Conservation (phyloP, 2,888 invertebrate species). For the Holacanthella duospinosa region DNA sequence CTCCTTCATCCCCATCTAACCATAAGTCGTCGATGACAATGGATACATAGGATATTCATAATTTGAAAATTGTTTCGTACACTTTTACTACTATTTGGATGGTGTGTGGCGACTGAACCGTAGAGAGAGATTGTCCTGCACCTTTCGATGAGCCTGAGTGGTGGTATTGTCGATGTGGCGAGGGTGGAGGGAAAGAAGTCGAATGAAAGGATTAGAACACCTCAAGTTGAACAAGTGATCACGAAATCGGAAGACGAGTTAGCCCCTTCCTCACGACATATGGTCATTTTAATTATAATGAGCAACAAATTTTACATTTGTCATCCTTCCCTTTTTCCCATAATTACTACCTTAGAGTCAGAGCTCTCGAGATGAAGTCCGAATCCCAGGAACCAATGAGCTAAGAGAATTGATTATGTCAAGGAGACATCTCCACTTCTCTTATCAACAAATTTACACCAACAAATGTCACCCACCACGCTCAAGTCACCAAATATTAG, state of each 20-base stretch:
- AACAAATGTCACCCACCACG: no score
- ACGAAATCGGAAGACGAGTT: conserved; percentile 35
- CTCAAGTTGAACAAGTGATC: conserved; percentile 34
- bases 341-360: background rate
- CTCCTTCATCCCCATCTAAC: no score
- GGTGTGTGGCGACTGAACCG: no score
- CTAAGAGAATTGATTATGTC: background rate
- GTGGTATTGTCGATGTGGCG: background rate
- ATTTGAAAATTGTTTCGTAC: no score
- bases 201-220: background rate
- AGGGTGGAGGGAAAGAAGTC: background rate
- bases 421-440: no score
- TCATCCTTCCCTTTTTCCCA: conserved; percentile 35
- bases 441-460: no score
- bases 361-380: background rate
- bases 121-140: no score
- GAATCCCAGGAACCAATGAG: no score
- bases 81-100: no score
- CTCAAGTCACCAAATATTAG: no score
- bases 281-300: conserved; percentile 36
- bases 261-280: conserved; percentile 35
- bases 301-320: conserved; percentile 38
- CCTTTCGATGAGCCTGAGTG: background rate
- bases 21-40: no score
- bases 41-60: no score